phyloP scores from a whole-genome alignment of 30 jellyfish, hydroid and myxozoan species.

The Haliclystus octoradiatus region DNA sequence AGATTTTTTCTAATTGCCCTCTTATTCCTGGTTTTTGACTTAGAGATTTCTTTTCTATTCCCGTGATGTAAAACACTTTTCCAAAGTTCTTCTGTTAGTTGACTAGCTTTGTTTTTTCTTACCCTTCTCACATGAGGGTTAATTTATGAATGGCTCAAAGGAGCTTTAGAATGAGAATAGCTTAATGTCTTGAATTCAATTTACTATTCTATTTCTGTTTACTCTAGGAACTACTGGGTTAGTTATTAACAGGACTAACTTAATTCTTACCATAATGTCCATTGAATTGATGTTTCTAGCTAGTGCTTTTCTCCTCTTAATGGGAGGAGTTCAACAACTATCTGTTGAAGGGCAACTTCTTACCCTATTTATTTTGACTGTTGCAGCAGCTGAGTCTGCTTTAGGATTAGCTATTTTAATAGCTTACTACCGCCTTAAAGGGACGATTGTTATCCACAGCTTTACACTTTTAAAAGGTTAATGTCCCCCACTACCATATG shows the following conservation, averaged over 20 bases:
- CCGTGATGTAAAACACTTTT: conserved; percentile 12
- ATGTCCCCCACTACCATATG: background rate
- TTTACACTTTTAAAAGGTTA: conserved; percentile 31
- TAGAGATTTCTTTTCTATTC: conserved; percentile 22
- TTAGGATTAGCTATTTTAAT: conserved; percentile 25
- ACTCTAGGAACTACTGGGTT: conserved; percentile 11
- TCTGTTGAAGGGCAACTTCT: conserved; percentile 10
- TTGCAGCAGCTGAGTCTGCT: conserved; percentile 52
- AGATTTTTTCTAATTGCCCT: conserved; percentile 28
- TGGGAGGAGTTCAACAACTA: background rate
- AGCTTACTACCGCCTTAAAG: conserved; percentile 27
- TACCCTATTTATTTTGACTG: conserved; percentile 16
- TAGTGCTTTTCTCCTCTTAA: conserved; percentile 2
- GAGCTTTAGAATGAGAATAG: conserved; percentile 47
- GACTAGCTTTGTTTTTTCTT: background rate
- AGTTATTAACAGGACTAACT: conserved; percentile 22
- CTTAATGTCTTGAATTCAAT: background rate
- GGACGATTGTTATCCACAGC: conserved; percentile 16
- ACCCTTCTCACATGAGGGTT: conserved; percentile 10
- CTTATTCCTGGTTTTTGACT: conserved; percentile 23
- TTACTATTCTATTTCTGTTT: conserved; percentile 2
- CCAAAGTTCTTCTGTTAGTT: background rate
- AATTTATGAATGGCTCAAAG: conserved; percentile 29
- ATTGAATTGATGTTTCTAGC: conserved; percentile 19
- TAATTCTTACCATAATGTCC: conserved; percentile 12